Evolutionary conservation across 2,888 invertebrate species (phyloP).

Genomic region (Drosophila borealis): DNA sequence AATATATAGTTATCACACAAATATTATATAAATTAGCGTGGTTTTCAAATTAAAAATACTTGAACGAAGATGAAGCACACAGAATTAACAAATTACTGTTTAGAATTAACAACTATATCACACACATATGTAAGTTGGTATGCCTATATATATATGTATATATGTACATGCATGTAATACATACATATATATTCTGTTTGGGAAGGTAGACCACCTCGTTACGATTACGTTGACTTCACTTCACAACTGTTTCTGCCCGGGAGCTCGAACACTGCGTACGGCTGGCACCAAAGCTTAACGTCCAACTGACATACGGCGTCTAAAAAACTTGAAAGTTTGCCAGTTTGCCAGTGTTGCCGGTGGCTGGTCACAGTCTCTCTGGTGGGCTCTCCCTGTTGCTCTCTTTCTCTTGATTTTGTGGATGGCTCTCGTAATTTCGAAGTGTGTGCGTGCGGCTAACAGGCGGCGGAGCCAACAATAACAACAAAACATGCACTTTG

Average conservation of each 20-base stretch:
- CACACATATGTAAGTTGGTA: conserved; percentile 8
- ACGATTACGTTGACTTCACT: conserved; percentile 63
- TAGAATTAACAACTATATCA: conserved; percentile 42
- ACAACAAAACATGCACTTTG: conserved; percentile 58
- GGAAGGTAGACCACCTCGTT: conserved; percentile 65
- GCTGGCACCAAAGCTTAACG: conserved; percentile 81
- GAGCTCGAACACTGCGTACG: conserved; percentile 66
- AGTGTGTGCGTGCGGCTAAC: conserved; percentile 46
- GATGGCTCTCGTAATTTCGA: conserved; percentile 51
- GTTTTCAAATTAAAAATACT: conserved; percentile 34
- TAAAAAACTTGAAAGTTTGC: conserved; percentile 71
- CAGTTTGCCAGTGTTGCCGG: conserved; percentile 27
- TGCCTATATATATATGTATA: conserved; percentile 6
- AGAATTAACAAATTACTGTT: conserved; percentile 25
- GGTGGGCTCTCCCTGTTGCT: conserved; percentile 21
- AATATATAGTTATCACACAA: conserved; percentile 14
- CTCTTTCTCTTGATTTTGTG: conserved; percentile 15
- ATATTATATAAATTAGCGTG: conserved; percentile 36
- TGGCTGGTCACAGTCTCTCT: conserved; percentile 22
- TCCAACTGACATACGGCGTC: conserved; percentile 73
- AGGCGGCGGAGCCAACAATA: conserved; percentile 39
- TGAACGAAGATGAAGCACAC: conserved; percentile 15
- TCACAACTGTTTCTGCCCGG: conserved; percentile 36
- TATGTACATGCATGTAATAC: conserved; percentile 15
- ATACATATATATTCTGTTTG: conserved; percentile 31